phyloP scores from a whole-genome alignment of 2,113 vertebrate genomes.

The Podilymbus podiceps region DNA sequence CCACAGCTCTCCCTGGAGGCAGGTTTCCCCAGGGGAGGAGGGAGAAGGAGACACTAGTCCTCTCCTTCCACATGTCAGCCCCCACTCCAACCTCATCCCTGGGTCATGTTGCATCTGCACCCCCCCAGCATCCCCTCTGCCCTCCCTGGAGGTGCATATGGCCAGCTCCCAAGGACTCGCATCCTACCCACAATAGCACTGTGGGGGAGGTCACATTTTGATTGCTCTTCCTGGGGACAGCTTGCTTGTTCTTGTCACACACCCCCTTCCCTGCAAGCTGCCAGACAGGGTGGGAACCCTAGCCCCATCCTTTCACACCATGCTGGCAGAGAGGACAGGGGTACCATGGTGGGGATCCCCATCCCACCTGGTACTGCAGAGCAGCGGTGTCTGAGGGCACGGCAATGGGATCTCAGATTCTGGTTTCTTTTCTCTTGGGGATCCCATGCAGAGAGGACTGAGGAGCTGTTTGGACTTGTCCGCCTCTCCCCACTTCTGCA shows the following conservation, averaged over 20 bases:
- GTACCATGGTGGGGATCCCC: not conserved
- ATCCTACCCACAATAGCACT: not conserved
- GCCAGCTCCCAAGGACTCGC: rapidly evolving
- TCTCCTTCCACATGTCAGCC: not conserved
- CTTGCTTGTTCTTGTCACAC: not conserved
- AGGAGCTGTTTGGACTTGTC: not conserved
- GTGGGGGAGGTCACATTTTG: rapidly evolving
- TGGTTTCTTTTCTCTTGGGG: not conserved
- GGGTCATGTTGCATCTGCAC: rapidly evolving
- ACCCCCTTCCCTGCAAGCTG: not conserved
- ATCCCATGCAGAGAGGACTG: not conserved
- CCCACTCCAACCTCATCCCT: not conserved
- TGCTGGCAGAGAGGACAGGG: not conserved
- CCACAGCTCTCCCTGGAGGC: not conserved
- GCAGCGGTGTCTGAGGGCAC: not conserved
- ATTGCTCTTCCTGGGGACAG: not conserved
- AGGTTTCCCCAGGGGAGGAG: not conserved
- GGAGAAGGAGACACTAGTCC: not conserved
- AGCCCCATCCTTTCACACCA: not conserved
- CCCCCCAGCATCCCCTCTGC: not conserved
- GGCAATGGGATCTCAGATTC: not conserved
- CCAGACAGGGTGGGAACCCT: not conserved
- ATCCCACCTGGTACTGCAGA: rapidly evolving
- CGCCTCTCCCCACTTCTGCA: not conserved
- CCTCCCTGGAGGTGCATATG: rapidly evolving